A percentile compares a stretch with the other conserved stretches of the same genome.
Evolutionary conservation across 2,797 vertebrate genomes (phyloP).

Genomic region (Halcyon smyrnensis): DNA sequence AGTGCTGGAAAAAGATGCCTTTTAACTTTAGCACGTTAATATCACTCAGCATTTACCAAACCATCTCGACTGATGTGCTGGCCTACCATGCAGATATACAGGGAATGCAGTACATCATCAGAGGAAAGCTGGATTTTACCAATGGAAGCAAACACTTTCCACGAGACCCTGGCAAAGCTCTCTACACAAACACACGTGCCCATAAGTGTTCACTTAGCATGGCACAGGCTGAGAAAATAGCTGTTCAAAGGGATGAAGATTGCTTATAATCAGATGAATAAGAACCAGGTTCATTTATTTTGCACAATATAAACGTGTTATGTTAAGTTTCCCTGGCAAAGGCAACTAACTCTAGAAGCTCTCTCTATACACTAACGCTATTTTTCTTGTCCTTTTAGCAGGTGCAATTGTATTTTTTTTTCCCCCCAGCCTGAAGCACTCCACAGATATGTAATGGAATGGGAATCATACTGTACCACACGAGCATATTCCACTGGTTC

Average conservation of each 20-base stretch:
- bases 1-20: not conserved
- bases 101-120: not conserved
- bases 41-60: not conserved
- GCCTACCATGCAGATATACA: not conserved
- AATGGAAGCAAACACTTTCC: not conserved
- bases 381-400: not conserved
- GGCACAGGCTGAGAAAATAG: slow-evolving; percentile 66
- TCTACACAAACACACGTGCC: not conserved
- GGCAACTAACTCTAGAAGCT: not conserved
- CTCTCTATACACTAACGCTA: not conserved
- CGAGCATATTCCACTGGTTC: slow-evolving; percentile 85
- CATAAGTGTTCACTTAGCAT: not conserved
- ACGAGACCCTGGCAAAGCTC: not conserved
- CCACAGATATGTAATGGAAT: slow-evolving; percentile 19
- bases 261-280: not conserved
- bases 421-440: slow-evolving; percentile 64
- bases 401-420: slow-evolving; percentile 24
- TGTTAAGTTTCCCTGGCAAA: not conserved
- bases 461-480: slow-evolving; percentile 83
- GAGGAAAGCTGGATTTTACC: not conserved
- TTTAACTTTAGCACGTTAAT: not conserved
- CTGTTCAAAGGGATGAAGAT: not conserved
- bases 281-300: not conserved
- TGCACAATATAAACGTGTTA: not conserved
- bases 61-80: not conserved